Base-by-base conservation (phyloP, 2,888 invertebrate genomes). In the Autographa gamma region DNA sequence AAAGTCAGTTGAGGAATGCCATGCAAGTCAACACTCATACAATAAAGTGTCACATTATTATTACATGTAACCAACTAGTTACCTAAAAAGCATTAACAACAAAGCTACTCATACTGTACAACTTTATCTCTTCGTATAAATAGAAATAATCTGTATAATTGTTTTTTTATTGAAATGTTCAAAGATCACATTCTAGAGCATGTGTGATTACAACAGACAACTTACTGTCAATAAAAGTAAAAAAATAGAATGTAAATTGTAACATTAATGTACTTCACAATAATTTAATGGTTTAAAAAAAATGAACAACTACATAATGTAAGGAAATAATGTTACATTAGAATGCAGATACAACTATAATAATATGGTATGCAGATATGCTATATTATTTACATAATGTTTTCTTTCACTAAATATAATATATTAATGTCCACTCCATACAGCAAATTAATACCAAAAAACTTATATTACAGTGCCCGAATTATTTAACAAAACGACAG, bases 321-420 rank as follows among this genome's bases (percentile, higher is more conserved):
- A 63, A 73, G 61, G 61, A 76, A 61, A 66, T 54, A 60, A 43
- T 54, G 11, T 60, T 63, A 66, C 31, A 43, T 60, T 60, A 48
- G 60, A 14, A 34, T 48, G 2, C 68, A 70, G 16, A 65, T 63
- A 60, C 19, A 63, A 31, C 66, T 68, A 63, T 19, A 63, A 31
- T 58, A 68, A 60, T 43, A 65, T 48, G 60, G 59, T 59, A 60
- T n/a, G 41, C 1, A 69, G 14, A 13, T 68, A 62, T 16, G 34
- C 64, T 73, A 73, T 67, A 71, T 70, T 80, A 82, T 80, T 79
- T 80, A 82, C 82, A 82, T 80, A 61, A 60, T 70, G 62, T 65
- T 60, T 72, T 66, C 43, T 71, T 63, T 58, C n/a, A 66, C 70
- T 62, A 71, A 54, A 63, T 64, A 65, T 54, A 66, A 63, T 76